Base-by-base conservation (phyloP, 2,797 vertebrate species). In the Sebastolobus altivelis region DNA sequence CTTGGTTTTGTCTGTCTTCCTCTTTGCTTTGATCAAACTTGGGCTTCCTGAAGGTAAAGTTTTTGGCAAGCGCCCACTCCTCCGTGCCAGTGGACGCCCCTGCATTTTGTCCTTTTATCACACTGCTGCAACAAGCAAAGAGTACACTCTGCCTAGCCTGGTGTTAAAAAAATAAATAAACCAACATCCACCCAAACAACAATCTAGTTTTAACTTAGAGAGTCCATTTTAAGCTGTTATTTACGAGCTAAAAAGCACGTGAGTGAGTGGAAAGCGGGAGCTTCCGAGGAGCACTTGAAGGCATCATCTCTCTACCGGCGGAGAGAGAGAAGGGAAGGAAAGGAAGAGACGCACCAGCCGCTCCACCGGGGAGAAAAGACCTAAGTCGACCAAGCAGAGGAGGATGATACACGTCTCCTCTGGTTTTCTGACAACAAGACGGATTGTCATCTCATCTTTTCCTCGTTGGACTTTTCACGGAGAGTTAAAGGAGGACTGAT, bases 251-350 rank as follows among this genome's bases (percentile, higher is more conserved):
- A 49, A 49, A 49, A 43, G 56, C 89, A 88, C 85, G 88, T 88
- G 92, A 90, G 88, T 88, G 92, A 90, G 82, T 72, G 58, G 79
- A 65, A 49, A 81, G 87, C 62, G 54, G 87, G 82, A 74, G 83
- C 75, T 79, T 87, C 85, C 88, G 84, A 88, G 86, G 65, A 80
- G 88, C 79, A 89, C 89, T 87, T 91, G 92, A 92, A 93, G 82
- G 93, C 92, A 94, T 72, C 93, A 93, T 91, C 84, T 89, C 84
- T 49, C 7, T 81, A 83, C 80, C 84, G 81, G 86, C 67, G 67
- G 77, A 72, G 83, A 78, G 83, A 76, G 16, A 55, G 79, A 7
- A 49, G 20, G 46, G 46, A 49, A 20, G 46, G 46, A 49, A 49
- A 7, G 46, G 61, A 49, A 75, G 85, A 93, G 90, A 90, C 90